These are phyloP conservation scores for Coenonympha glycerion DNA, from an alignment of 2,888 invertebrate genomes.

Conservation along the genomic window DNA sequence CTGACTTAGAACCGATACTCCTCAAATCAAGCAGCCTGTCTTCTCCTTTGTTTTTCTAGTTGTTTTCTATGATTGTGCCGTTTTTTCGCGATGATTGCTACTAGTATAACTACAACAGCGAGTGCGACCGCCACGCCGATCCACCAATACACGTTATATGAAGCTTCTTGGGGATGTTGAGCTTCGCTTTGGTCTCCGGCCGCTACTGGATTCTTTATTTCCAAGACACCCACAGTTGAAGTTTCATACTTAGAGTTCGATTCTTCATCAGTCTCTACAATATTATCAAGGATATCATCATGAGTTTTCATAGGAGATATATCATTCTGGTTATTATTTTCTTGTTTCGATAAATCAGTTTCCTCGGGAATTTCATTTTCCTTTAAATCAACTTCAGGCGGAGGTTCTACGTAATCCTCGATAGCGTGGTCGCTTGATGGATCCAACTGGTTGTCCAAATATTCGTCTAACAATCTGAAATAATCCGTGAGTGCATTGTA, in stretches of 20 bases:
- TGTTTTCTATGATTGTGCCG: constrained; percentile 71
- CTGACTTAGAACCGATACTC: constrained; percentile 71
- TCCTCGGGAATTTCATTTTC: constrained; percentile 53
- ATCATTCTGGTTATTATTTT: constrained; percentile 26
- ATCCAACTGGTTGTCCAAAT: constrained; percentile 69
- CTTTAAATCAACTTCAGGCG: constrained; percentile 34
- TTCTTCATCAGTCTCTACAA: constrained; percentile 54
- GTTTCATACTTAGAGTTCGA: constrained; percentile 55
- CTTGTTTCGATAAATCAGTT: constrained; percentile 38
- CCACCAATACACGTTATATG: constrained; percentile 71
- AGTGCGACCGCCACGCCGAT: constrained; percentile 67
- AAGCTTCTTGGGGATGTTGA: constrained; percentile 53
- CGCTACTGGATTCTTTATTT: constrained; percentile 60
- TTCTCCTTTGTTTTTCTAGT: constrained; percentile 59
- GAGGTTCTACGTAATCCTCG: constrained; percentile 57
- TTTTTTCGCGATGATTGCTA: constrained; percentile 67
- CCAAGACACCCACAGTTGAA: constrained; percentile 65
- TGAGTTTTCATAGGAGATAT: constrained; percentile 34
- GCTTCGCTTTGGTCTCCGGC: constrained; percentile 47
- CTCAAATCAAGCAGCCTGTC: constrained; percentile 71
- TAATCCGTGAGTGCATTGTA: constrained; percentile 72
- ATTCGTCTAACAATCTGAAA: constrained; percentile 73
- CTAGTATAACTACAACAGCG: constrained; percentile 54
- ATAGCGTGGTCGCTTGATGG: constrained; percentile 41
- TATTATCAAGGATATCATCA: constrained; percentile 44